Conservation (phyloP, 2,888 invertebrate species). For the Plebejus argus region DNA sequence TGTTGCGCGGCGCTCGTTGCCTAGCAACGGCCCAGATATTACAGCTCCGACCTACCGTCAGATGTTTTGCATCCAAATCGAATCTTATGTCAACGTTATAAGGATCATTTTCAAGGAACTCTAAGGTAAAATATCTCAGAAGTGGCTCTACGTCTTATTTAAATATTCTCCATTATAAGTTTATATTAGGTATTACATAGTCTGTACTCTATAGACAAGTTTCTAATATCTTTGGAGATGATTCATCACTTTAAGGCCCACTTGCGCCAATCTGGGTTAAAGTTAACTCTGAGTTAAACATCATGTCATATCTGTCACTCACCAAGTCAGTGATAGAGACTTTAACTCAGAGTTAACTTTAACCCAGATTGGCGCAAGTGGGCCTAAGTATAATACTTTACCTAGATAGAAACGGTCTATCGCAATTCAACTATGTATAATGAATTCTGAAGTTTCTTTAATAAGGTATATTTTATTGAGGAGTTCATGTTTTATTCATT, state of each 20-base stretch:
- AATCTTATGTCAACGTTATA: neutral
- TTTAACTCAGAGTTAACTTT: no score
- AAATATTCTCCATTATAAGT: neutral
- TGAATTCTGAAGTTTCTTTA: no score
- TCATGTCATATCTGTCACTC: no score
- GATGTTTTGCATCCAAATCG: neutral
- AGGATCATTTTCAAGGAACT: neutral
- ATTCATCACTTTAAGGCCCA: neutral
- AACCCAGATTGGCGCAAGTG: no score
- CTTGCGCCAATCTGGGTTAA: no score
- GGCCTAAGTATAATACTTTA: no score
- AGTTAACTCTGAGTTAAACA: no score
- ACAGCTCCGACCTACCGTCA: neutral
- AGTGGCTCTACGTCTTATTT: neutral
- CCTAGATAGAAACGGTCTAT: no score
- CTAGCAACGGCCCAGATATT: conserved; percentile 45
- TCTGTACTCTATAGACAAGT: neutral
- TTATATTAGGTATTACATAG: neutral
- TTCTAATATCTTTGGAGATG: neutral
- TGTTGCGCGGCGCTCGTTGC: conserved; percentile 54
- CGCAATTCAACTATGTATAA: no score
- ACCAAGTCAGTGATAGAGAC: no score
- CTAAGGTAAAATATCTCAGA: neutral
- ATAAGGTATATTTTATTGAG: no score
- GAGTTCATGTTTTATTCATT: no score